A percentile compares a stretch with the other conserved stretches of the same genome.
phyloP scores from a whole-genome alignment of 2,113 vertebrate species.

The Pao palembangensis region DNA sequence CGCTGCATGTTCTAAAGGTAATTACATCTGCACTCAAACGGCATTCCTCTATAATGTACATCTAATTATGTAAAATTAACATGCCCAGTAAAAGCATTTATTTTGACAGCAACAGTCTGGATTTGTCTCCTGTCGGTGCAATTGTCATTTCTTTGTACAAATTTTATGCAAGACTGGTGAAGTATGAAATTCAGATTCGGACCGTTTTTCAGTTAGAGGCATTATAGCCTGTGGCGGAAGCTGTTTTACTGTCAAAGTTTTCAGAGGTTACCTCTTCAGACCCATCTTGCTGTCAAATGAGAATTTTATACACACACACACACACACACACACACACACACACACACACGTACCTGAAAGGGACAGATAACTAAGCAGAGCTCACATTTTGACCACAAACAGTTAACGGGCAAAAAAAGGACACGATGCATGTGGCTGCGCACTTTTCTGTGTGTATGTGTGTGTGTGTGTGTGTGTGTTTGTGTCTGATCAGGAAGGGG shows the following conservation, averaged over 20 bases:
- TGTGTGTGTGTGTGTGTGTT: not conserved
- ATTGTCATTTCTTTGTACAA: not conserved
- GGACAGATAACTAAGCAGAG: constrained; percentile 69
- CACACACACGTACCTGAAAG: constrained; percentile 61
- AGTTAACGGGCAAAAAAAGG: constrained; percentile 72
- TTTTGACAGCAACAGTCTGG: not conserved
- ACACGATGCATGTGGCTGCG: constrained; percentile 59
- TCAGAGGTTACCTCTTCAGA: constrained; percentile 49
- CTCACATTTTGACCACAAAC: constrained; percentile 72
- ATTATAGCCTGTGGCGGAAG: constrained; percentile 49
- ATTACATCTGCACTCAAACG: not conserved
- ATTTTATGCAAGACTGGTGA: constrained; percentile 7
- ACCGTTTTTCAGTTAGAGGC: constrained; percentile 45
- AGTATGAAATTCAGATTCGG: constrained; percentile 24
- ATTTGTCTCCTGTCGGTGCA: not conserved
- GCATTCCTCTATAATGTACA: not conserved
- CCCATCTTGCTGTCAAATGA: constrained; percentile 43
- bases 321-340: constrained; percentile 32
- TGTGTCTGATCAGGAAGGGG: constrained; percentile 73
- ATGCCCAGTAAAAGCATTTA: not conserved
- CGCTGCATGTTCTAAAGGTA: not conserved
- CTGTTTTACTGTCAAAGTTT: constrained; percentile 27
- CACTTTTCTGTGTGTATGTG: no score
- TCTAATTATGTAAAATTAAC: not conserved
- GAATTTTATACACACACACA: constrained; percentile 31